A percentile compares a stretch with the other conserved stretches of the same genome.
Evolutionary conservation across 2,797 vertebrate species (phyloP).

Genomic region (Diplodus puntazzo): DNA sequence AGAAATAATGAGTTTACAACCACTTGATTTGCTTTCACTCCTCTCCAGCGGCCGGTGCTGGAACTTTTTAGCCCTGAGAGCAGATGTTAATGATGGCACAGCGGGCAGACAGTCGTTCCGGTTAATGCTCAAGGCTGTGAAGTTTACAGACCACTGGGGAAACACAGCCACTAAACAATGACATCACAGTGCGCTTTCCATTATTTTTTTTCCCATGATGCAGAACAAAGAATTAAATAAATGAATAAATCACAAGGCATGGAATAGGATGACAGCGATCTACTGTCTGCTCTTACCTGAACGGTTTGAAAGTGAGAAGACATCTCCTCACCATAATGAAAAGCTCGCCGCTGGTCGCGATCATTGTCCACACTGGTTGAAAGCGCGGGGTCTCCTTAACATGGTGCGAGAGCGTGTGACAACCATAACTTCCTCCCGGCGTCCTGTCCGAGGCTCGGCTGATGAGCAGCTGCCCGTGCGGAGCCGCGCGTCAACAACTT

Average conservation of each 20-base stretch:
- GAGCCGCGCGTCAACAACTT: conserved; percentile 53
- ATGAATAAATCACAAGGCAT: background rate
- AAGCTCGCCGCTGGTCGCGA: conserved; percentile 86
- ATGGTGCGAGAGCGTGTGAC: conserved; percentile 29
- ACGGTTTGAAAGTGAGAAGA: conserved; percentile 96
- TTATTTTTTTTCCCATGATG: background rate
- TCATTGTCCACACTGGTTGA: conserved; percentile 74
- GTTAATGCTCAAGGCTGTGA: conserved; percentile 19
- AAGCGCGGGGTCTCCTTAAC: conserved; percentile 36
- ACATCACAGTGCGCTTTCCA: background rate
- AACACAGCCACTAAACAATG: background rate
- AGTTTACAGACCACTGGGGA: conserved; percentile 4
- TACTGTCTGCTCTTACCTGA: conserved; percentile 89
- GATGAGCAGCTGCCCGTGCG: background rate
- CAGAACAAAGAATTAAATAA: background rate
- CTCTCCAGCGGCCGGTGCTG: conserved; percentile 28
- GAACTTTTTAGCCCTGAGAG: conserved; percentile 44
- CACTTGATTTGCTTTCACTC: conserved; percentile 32
- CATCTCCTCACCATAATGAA: conserved; percentile 97
- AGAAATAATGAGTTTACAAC: conserved; percentile 53
- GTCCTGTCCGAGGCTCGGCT: conserved; percentile 3
- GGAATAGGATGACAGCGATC: background rate
- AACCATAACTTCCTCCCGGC: conserved; percentile 52
- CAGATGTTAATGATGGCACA: conserved; percentile 45
- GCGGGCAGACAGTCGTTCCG: conserved; percentile 13